phyloP scores from a whole-genome alignment of 1,140 invertebrate genomes.

The Linepithema humile region DNA sequence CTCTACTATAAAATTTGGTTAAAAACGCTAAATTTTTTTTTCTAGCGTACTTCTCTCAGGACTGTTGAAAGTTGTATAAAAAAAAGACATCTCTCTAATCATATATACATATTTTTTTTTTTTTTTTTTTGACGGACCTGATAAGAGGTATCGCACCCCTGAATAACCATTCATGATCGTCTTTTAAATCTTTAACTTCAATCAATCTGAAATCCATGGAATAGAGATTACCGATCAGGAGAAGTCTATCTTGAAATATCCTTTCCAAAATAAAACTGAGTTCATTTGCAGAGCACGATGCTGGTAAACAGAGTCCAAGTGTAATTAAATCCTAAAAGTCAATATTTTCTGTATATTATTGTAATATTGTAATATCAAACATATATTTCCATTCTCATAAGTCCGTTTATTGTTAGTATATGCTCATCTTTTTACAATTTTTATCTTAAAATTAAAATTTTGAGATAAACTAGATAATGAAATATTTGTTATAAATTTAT shows the following conservation, averaged over 20 bases:
- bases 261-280: constrained; percentile 68
- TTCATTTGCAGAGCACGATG: constrained; percentile 72
- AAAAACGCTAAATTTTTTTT: too few relatives aligned
- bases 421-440: background rate
- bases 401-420: background rate
- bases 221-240: constrained; percentile 73
- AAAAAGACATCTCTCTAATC: too few relatives aligned
- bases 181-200: constrained; percentile 70
- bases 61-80: too few relatives aligned
- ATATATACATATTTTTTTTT: background rate
- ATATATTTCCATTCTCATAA: background rate
- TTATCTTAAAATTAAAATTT: background rate
- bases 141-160: constrained; percentile 41
- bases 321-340: constrained; percentile 76
- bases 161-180: constrained; percentile 74
- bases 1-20: too few relatives aligned
- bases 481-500: background rate
- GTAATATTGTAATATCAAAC: background rate
- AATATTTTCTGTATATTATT: background rate
- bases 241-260: constrained; percentile 70
- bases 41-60: too few relatives aligned
- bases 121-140: constrained; percentile 55
- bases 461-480: background rate
- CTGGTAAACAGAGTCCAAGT: constrained; percentile 80
- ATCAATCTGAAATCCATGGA: constrained; percentile 72